Conservation (phyloP, 2,113 vertebrate species). For the Ceyx cyanopectus region DNA sequence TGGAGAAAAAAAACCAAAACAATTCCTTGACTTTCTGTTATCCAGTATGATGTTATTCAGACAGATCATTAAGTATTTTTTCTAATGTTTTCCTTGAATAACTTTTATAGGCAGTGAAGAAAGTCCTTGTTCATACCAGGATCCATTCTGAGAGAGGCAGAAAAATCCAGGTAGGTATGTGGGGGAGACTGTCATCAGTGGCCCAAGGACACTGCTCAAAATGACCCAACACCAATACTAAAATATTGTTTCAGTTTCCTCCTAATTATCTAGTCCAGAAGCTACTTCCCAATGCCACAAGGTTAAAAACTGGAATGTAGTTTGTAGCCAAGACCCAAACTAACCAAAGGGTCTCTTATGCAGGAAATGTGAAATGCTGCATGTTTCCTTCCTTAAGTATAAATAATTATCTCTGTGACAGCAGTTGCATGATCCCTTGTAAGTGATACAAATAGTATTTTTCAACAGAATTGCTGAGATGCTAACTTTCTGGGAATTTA, state of each 20-base stretch:
- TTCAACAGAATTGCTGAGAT: neutral
- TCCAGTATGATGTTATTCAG: neutral
- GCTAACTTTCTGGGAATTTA: neutral
- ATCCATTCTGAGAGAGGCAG: neutral
- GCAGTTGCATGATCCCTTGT: neutral
- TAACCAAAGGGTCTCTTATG: neutral
- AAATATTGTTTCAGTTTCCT: neutral
- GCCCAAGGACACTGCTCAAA: neutral
- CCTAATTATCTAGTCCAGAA: neutral
- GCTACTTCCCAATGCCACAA: neutral
- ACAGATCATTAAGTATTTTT: neutral
- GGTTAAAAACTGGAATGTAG: neutral
- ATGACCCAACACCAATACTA: neutral
- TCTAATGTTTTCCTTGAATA: neutral
- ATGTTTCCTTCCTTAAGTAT: neutral
- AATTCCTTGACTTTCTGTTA: neutral
- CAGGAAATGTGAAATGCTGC: neutral
- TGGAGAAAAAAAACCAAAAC: neutral
- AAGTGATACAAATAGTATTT: neutral
- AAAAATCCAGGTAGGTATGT: neutral
- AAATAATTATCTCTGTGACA: neutral
- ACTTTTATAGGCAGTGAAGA: neutral
- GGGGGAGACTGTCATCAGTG: neutral
- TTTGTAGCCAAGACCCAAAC: neutral
- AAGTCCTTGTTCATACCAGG: neutral